Base-by-base conservation (phyloP, 2,888 invertebrate genomes). In the Tenthredo livida region DNA sequence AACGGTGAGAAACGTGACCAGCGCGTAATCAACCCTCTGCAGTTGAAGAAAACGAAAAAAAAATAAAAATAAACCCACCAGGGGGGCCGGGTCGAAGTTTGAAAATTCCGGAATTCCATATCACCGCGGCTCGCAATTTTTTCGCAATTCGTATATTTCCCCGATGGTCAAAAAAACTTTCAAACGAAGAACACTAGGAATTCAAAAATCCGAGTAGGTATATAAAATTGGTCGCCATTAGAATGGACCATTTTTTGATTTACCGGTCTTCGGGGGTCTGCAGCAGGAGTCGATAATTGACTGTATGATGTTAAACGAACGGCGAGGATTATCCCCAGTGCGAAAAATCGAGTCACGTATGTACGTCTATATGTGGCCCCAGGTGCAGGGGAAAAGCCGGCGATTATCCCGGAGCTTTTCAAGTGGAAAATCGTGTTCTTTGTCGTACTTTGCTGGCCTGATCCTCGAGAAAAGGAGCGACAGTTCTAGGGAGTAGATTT, bases 391-490 rank as follows among this genome's bases (percentile, higher is more conserved):
- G 33, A 12, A 67, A 54, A 47, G 25, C 75, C 25, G 29, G 15
- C 77, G 50, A 77, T 54, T 77, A 77, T 77, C 54, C 67, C 33
- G 17, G 15, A 17, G 67, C 77, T 47, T 43, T 54, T 77, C 77
- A 9, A 77, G 77, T 77, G 77, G 77, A 77, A 77, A 77, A 54
- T 77, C 77, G 50, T 77, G 77, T 77, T 77, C 29, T 17, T n/a
- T 29, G 1, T 15, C n/a, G 33, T 33, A 54, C 33, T 54, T 33
- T 54, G n/a, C 17, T 9, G 5, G 37, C 17, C 21, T 77, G 50
- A 54, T 77, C 47, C 54, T n/a, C 77, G 29, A 17, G 50, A 50
- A 25, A 25, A 50, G 15, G 43, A n/a, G 54, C 25, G 54, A 50
- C 15, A 21, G n/a, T 50, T 33, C 5, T 9, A 17, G 33, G 1